Evolutionary conservation across 2,797 vertebrate species (phyloP).

Genomic region (Thaleichthys pacificus): DNA sequence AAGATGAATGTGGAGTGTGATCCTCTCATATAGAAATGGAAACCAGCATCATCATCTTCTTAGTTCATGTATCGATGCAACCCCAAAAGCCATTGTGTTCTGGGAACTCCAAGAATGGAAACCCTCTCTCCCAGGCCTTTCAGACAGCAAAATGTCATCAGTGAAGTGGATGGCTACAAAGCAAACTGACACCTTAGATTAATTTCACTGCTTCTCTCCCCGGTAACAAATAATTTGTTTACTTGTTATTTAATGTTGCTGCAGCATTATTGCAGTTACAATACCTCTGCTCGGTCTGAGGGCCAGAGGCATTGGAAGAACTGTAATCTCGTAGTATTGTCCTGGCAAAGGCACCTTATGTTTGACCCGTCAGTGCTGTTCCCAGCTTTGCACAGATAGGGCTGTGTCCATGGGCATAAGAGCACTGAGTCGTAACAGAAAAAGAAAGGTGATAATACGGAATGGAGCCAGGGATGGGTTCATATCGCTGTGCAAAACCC

Average conservation of each 20-base stretch:
- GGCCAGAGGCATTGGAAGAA: conserved; percentile 60
- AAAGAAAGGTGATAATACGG: conserved; percentile 22
- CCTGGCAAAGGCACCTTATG: conserved; percentile 64
- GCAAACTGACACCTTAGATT: conserved; percentile 64
- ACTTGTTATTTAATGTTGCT: conserved; percentile 54
- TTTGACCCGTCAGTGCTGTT: conserved; percentile 52
- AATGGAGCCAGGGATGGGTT: neutral
- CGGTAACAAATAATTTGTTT: conserved; percentile 55
- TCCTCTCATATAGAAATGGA: conserved; percentile 13
- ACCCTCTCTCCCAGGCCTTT: conserved; percentile 45
- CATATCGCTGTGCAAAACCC: neutral
- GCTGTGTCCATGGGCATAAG: conserved; percentile 29
- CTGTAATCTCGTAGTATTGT: conserved; percentile 64
- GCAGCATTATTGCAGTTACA: conserved; percentile 56
- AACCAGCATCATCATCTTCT: conserved; percentile 9
- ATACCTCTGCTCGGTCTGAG: conserved; percentile 62
- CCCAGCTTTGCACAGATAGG: conserved; percentile 22
- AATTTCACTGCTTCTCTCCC: conserved; percentile 55
- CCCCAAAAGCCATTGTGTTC: conserved; percentile 22
- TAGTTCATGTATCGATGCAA: conserved; percentile 14
- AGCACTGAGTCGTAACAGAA: conserved; percentile 35
- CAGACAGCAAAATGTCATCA: conserved; percentile 61
- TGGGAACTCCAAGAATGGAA: conserved; percentile 27
- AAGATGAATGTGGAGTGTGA: conserved; percentile 8
- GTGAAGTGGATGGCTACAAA: conserved; percentile 61